phyloP scores from a whole-genome alignment of 2,888 invertebrate species.

The Galerucella nymphaeae region DNA sequence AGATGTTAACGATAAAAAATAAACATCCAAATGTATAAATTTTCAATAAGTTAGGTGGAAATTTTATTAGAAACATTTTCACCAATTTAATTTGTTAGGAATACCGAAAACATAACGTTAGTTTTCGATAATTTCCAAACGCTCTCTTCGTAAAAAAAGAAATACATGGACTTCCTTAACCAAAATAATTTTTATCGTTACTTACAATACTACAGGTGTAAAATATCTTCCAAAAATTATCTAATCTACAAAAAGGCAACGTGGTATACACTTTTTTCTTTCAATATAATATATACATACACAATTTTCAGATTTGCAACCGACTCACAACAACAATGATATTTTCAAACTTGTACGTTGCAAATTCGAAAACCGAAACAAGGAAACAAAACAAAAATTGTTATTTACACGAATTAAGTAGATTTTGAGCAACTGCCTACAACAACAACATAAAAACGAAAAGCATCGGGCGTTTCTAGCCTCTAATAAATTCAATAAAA shows the following conservation, averaged over 20 bases:
- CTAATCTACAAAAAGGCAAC: conserved; percentile 57
- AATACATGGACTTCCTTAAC: conserved; percentile 42
- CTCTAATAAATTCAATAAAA: too few species aligned
- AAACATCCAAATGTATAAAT: conserved; percentile 25
- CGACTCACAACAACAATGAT: conserved; percentile 18
- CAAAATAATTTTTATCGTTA: conserved; percentile 42
- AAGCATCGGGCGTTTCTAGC: neutral
- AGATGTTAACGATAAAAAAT: conserved; percentile 24
- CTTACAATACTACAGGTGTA: conserved; percentile 52
- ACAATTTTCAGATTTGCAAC: conserved; percentile 46
- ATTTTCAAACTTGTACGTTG: conserved; percentile 15
- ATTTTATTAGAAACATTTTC: conserved; percentile 3
- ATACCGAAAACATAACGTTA: too few species aligned
- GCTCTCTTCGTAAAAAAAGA: conserved; percentile 30
- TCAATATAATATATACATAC: conserved; percentile 47
- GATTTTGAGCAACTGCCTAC: conserved; percentile 31
- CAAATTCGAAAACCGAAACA: conserved; percentile 41
- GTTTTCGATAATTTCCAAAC: neutral
- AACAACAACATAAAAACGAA: too few species aligned
- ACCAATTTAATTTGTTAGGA: conserved; percentile 9
- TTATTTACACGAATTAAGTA: conserved; percentile 46
- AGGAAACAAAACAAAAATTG: conserved; percentile 24
- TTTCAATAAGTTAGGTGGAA: conserved; percentile 16
- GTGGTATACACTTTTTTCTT: conserved; percentile 53
- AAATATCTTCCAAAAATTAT: conserved; percentile 59